These are phyloP conservation scores for Achroia grisella DNA, from an alignment of 1,140 invertebrate species.

Conservation along the genomic window DNA sequence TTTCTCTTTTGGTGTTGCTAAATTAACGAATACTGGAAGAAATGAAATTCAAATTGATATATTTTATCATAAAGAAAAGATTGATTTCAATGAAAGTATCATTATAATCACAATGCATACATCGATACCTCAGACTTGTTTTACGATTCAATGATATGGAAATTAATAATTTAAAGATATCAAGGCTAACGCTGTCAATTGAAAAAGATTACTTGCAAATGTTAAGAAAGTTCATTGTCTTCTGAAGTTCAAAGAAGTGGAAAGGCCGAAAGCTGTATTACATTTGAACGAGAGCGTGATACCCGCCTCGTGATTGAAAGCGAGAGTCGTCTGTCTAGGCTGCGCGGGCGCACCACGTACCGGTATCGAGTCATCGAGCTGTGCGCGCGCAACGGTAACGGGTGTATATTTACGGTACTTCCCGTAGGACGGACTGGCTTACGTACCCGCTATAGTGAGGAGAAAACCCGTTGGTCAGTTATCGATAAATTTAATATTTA, in stretches of 20 bases:
- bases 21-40: too few relatives aligned
- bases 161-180: too few relatives aligned
- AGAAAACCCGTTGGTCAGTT: background rate
- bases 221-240: slow-evolving; percentile 34
- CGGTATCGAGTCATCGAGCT: slow-evolving; percentile 1
- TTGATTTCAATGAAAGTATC: background rate
- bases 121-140: too few relatives aligned
- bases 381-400: slow-evolving; percentile 44
- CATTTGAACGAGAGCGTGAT: slow-evolving; percentile 11
- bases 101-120: background rate
- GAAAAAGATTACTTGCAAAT: slow-evolving; percentile 1
- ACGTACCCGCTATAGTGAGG: slow-evolving; percentile 16
- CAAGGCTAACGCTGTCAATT: too few relatives aligned
- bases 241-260: slow-evolving; percentile 2
- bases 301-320: slow-evolving; percentile 47
- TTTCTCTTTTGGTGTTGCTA: too few relatives aligned
- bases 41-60: too few relatives aligned
- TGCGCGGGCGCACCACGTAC: slow-evolving; percentile 23
- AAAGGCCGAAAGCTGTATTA: slow-evolving; percentile 3
- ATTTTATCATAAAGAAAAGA: background rate
- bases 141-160: too few relatives aligned
- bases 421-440: slow-evolving; percentile 22
- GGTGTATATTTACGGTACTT: slow-evolving; percentile 35
- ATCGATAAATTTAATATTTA: background rate
- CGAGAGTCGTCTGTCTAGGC: slow-evolving; percentile 58